Base-by-base conservation (phyloP, 2,888 invertebrate genomes). In the Cyclophora albipunctata region DNA sequence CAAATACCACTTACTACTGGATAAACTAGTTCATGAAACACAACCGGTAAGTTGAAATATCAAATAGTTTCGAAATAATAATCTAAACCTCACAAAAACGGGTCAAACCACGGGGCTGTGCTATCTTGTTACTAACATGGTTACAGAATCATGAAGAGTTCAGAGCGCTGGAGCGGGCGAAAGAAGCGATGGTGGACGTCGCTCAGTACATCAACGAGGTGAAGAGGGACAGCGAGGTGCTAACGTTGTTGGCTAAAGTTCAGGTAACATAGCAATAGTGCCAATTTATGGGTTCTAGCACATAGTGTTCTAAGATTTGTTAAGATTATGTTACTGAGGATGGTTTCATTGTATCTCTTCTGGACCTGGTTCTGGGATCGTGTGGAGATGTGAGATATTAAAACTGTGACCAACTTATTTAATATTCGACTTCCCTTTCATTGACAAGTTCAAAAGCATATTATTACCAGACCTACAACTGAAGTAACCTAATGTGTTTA, bases 121-220 rank as follows among this genome's bases (percentile, higher is more conserved):
- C 20, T 20, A 20, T 20, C 20, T 20, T 20, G 20, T 20, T 2
- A 20, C 20, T 20, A 20, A 20, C 20, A 20, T 20, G 20, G 20
- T 20, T 20, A 20, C 64, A 95, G 92, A 92, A 92, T 70, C 93
- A 94, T 67, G 96, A 96, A 58, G 98, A 98, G 66, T 93, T 94
- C 72, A 91, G 92, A 5, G 93, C 94, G 7, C 78, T 98, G 63
- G 93, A 95, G 68, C 91, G 94, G 57, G 98, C 98, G 37, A 93
- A 97, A 65, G 97, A 98, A 77, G 96, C 96, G 45, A 98, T 98
- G 98, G 93, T 96, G 57, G 98, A 99, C 81, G 94, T 99, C 40
- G 97, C 98, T 3, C 94, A 97, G 70, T 99, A 97, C 80, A 97
- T 99, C 55, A 99, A 99, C 80, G 99, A 99, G 89, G 97, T 98